These are phyloP conservation scores for Protosalanx chinensis DNA, from an alignment of 2,797 vertebrate genomes.

Conservation along the genomic window DNA sequence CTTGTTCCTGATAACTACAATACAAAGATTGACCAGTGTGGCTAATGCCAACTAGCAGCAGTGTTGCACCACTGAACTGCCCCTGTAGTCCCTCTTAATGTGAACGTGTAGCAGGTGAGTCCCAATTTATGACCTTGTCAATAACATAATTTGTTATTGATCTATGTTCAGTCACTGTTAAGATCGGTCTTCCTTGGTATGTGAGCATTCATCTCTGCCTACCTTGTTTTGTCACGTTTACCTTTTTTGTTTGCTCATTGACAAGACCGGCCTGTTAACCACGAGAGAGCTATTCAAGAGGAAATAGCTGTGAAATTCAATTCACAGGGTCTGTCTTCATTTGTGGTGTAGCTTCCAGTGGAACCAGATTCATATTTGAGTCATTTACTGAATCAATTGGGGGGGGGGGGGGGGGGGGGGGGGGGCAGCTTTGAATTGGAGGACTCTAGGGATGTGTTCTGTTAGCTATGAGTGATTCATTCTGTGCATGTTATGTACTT, in stretches of 20 bases:
- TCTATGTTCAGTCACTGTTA: slow-evolving; percentile 64
- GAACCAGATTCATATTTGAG: slow-evolving; percentile 45
- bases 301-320: slow-evolving; percentile 42
- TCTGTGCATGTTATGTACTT: slow-evolving; percentile 62
- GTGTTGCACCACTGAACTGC: slow-evolving; percentile 52
- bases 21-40: slow-evolving; percentile 4
- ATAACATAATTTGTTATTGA: slow-evolving; percentile 62
- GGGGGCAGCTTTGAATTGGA: slow-evolving; percentile 17
- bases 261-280: slow-evolving; percentile 42
- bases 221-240: slow-evolving; percentile 53
- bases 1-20: neutral
- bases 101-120: slow-evolving; percentile 46
- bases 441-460: slow-evolving; percentile 6
- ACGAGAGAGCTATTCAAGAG: slow-evolving; percentile 32
- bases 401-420: slow-evolving; percentile 37
- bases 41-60: slow-evolving; percentile 62
- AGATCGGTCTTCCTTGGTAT: slow-evolving; percentile 70
- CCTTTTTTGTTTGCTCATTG: slow-evolving; percentile 60
- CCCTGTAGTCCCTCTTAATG: slow-evolving; percentile 45
- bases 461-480: slow-evolving; percentile 44
- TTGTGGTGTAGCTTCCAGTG: slow-evolving; percentile 18
- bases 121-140: slow-evolving; percentile 35
- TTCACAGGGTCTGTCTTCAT: slow-evolving; percentile 50
- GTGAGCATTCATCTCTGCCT: slow-evolving; percentile 65
- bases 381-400: slow-evolving; percentile 44